Evolutionary conservation across 2,888 invertebrate genomes (phyloP).

Genomic region (Heliconius cydno): DNA sequence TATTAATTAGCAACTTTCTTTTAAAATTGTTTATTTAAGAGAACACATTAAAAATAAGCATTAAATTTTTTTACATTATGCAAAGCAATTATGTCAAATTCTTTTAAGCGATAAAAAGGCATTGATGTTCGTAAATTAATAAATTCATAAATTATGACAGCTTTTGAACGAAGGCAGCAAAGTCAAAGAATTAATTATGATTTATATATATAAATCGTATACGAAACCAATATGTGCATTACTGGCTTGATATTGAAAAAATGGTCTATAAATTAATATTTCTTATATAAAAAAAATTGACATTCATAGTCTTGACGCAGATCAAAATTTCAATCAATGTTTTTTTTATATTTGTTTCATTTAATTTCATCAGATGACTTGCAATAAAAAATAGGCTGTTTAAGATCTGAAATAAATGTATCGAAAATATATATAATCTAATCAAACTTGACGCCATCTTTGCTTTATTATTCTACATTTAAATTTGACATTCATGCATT

Average conservation of each 20-base stretch:
- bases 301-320: too few relatives aligned
- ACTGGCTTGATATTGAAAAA: neutral
- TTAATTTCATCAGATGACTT: too few relatives aligned
- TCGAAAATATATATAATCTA: too few relatives aligned
- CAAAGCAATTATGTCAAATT: neutral
- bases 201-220: neutral
- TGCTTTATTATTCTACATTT: too few relatives aligned
- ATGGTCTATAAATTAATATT: neutral
- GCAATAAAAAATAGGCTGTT: too few relatives aligned
- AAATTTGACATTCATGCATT: neutral
- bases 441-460: too few relatives aligned
- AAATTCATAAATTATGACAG: neutral
- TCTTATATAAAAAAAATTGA: neutral
- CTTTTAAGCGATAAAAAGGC: neutral
- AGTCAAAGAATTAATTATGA: neutral
- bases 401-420: too few relatives aligned
- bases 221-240: conserved; percentile 22
- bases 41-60: neutral
- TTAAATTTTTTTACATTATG: neutral
- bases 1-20: neutral
- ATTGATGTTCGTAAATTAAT: neutral
- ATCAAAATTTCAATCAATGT: too few relatives aligned
- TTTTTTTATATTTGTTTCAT: too few relatives aligned
- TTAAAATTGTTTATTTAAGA: neutral
- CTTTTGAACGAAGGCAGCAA: neutral